Evolutionary conservation across 1,140 invertebrate species (phyloP), one percentile per base, ranked within the genome.

Genomic region (Drosophila miranda): DNA sequence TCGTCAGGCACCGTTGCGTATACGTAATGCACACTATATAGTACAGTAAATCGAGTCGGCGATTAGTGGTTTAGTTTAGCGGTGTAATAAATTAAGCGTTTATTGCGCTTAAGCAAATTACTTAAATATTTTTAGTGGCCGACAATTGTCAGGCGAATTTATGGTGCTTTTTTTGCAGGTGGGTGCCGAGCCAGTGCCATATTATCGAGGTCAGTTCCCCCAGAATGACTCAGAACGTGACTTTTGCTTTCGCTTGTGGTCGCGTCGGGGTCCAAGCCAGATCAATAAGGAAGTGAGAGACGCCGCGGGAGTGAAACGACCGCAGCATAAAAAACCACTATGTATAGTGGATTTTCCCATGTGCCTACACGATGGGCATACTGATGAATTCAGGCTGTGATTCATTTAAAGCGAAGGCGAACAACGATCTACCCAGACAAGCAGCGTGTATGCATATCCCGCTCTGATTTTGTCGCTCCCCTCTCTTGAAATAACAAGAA

Each of bases 1-100:
- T 45, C 45, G 75, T 62, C 53, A 71, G 72, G 75, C 79, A 55
- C 43, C 69, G 60, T 19, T 78, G 69, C 74, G 56, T 78, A 72
- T 83, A 63, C 74, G 75, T 74, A 63, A 51, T 55, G 23, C 21
- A 42, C 6, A n/a, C 23, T 30, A 41, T 55, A 34, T 42, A 60
- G 9, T 41, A 69, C 38, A 42, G 50, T 72, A 45, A 48, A 62
- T 49, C 14, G 16, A 28, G 44, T 16, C 3, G n/a, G 8, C 16
- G 14, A 53, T 19, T 42, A 62, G 69, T 72, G 23, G 55, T 6
- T 26, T n/a, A 23, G 30, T 26, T 26, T 46, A 52, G 30, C 21
- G 26, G 45, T 45, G 16, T 26, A 21, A 51, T 70, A 59, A 70
- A 70, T 69, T 60, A 71, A 23, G 34, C 30, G n/a, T 26, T 38